Percentiles rank a stretch among this genome's conserved stretches.
These are phyloP conservation scores for Propithecus perrieri DNA, from an alignment of 2,797 vertebrate species.

Conservation along the genomic window DNA sequence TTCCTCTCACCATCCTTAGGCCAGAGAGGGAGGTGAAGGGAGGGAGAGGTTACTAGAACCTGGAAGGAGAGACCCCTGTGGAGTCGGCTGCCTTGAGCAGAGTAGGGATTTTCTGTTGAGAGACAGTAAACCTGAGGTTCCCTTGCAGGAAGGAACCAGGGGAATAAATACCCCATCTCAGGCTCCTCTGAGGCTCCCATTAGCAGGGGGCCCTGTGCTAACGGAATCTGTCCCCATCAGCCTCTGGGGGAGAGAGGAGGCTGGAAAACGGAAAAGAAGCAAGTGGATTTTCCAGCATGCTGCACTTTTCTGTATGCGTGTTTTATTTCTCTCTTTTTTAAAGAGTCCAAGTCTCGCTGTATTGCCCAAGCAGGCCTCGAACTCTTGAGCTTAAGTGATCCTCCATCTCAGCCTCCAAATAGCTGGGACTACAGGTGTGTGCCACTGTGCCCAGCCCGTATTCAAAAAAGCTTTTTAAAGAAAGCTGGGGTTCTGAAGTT, in stretches of 20 bases:
- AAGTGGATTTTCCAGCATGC: neutral
- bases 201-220: neutral
- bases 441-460: neutral
- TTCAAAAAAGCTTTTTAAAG: neutral
- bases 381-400: neutral
- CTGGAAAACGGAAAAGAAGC: neutral
- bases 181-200: neutral
- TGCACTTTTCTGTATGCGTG: neutral
- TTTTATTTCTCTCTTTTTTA: neutral
- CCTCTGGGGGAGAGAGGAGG: neutral
- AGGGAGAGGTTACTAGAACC: neutral
- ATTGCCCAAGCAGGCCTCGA: neutral
- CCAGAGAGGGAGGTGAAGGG: too few relatives aligned
- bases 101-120: neutral
- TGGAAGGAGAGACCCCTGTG: neutral
- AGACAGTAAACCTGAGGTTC: neutral
- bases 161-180: neutral
- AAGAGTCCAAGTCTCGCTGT: neutral
- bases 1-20: neutral
- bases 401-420: neutral
- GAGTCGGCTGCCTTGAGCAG: neutral
- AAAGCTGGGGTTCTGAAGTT: neutral
- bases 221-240: neutral
- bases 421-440: neutral
- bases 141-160: neutral